These are phyloP conservation scores for Chrysomallon squamiferum DNA, from an alignment of 1,140 invertebrate genomes.

Conservation along the genomic window DNA sequence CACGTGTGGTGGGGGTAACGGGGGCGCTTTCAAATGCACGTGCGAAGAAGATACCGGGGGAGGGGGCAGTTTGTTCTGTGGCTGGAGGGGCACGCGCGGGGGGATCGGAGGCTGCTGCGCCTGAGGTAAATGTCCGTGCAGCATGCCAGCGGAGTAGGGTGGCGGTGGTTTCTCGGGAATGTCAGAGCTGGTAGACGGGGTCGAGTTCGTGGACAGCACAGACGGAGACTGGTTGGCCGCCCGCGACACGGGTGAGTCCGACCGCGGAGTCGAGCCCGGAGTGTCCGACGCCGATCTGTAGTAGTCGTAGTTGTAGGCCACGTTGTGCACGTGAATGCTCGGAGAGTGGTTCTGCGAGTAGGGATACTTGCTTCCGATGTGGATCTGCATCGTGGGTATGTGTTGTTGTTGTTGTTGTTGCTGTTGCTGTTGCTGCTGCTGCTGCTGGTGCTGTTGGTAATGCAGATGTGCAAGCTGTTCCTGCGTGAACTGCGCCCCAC, in stretches of 20 bases:
- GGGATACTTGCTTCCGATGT: conserved; percentile 14
- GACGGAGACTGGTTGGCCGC: conserved; percentile 59
- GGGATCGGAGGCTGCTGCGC: conserved; percentile 48
- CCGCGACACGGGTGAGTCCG: conserved; percentile 56
- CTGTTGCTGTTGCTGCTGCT: conserved; percentile 14
- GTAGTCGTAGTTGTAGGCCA: conserved; percentile 22
- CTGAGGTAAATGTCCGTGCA: conserved; percentile 17
- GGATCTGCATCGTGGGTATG: conserved; percentile 30
- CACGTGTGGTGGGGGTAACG: conserved; percentile 13
- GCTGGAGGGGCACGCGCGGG: conserved; percentile 43
- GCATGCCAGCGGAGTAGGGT: conserved; percentile 47
- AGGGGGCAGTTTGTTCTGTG: conserved; percentile 46
- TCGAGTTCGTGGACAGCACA: conserved; percentile 52
- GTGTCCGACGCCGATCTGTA: conserved; percentile 35
- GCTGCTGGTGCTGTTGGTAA: conserved; percentile 27
- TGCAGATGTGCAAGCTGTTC: conserved; percentile 16
- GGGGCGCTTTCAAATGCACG: conserved; percentile 1
- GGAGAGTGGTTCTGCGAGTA: conserved; percentile 17
- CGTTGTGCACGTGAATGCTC: conserved; percentile 21
- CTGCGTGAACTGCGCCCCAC: conserved; percentile 24
- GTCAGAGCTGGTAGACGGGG: conserved; percentile 59
- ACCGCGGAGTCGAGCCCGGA: conserved; percentile 51
- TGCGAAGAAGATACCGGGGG: conserved; percentile 32
- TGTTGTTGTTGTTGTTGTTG: conserved; percentile 29
- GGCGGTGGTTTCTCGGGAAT: conserved; percentile 60